These are phyloP conservation scores for Nothobranchius furzeri DNA, from an alignment of 2,113 vertebrate genomes.

Conservation along the genomic window DNA sequence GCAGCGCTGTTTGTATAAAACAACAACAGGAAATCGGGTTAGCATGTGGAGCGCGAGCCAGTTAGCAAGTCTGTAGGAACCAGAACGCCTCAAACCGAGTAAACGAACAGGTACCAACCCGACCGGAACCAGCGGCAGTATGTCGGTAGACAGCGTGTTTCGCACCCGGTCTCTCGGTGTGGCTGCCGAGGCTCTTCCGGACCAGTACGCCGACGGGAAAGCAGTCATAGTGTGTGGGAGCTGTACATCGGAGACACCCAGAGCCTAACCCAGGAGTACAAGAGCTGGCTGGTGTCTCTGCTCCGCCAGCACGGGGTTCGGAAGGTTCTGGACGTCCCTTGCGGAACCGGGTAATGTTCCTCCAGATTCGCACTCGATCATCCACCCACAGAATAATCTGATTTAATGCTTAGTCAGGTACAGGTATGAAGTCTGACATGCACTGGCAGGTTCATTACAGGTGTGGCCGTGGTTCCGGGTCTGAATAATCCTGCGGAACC, in stretches of 20 bases:
- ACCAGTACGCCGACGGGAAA: constrained; percentile 93
- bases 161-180: constrained; percentile 93
- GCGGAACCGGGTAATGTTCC: constrained; percentile 89
- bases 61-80: too few relatives aligned
- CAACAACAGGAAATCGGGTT: constrained; percentile 17
- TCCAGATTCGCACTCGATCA: too few relatives aligned
- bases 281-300: constrained; percentile 86
- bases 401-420: too few relatives aligned
- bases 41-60: constrained; percentile 4
- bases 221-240: constrained; percentile 94
- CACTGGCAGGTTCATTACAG: too few relatives aligned
- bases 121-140: constrained; percentile 24
- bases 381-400: too few relatives aligned
- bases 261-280: constrained; percentile 89
- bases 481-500: too few relatives aligned
- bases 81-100: neutral
- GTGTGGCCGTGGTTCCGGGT: too few relatives aligned
- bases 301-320: constrained; percentile 83
- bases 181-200: constrained; percentile 91
- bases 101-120: too few relatives aligned
- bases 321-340: constrained; percentile 91
- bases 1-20: constrained; percentile 48
- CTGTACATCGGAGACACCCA: constrained; percentile 93
- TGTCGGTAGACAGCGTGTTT: constrained; percentile 91
- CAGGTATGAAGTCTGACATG: too few relatives aligned